These are phyloP conservation scores for Cosmopolites sordidus DNA, from an alignment of 2,888 invertebrate genomes.

Conservation along the genomic window DNA sequence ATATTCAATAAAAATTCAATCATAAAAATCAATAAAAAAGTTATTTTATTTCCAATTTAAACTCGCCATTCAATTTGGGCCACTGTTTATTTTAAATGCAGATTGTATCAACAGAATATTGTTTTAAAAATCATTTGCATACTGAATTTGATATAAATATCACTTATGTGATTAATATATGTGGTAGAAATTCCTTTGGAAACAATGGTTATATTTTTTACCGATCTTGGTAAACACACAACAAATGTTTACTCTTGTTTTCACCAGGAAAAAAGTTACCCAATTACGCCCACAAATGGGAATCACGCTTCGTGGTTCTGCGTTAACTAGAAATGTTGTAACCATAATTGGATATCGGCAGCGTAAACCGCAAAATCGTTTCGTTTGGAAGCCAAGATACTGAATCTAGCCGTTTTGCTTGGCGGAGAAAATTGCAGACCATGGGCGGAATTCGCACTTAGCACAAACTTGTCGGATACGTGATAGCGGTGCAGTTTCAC, in stretches of 20 bases:
- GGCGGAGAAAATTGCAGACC: slow-evolving; percentile 5
- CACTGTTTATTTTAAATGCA: no score
- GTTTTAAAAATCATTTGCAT: no score
- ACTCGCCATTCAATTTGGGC: no score
- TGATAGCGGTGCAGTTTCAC: not conserved
- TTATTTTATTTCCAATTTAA: no score
- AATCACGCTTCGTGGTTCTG: slow-evolving; percentile 12
- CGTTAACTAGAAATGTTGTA: slow-evolving; percentile 11
- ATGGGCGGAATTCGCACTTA: slow-evolving; percentile 10
- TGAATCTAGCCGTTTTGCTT: slow-evolving; percentile 10
- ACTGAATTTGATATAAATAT: no score
- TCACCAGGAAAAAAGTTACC: slow-evolving; percentile 14
- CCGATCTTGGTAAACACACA: not conserved
- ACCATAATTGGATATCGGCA: slow-evolving; percentile 15
- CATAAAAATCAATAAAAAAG: no score
- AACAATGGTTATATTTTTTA: not conserved
- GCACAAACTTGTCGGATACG: not conserved
- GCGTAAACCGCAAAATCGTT: slow-evolving; percentile 9
- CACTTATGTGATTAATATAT: no score
- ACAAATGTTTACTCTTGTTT: slow-evolving; percentile 2
- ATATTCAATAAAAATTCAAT: no score
- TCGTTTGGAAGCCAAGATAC: slow-evolving; percentile 7
- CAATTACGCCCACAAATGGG: slow-evolving; percentile 14
- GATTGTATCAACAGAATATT: no score
- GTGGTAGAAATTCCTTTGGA: no score